phyloP scores from a whole-genome alignment of 1,140 invertebrate genomes.

The Aphaenogaster floridana region DNA sequence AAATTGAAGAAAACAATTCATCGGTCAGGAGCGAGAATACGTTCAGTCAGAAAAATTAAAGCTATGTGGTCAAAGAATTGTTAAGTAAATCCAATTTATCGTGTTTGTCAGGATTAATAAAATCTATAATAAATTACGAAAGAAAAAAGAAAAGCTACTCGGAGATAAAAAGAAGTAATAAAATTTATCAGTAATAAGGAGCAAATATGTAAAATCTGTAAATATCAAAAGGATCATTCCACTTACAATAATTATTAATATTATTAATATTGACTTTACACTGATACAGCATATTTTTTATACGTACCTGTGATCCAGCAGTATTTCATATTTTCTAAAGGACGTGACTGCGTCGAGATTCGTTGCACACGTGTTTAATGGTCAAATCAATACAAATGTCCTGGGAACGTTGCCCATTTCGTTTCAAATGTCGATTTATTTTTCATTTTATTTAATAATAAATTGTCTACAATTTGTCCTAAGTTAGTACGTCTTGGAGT shows the following conservation, averaged over 20 bases:
- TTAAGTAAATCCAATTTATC: no score
- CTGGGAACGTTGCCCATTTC: constrained; percentile 62
- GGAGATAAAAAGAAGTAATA: no score
- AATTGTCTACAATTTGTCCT: constrained; percentile 87
- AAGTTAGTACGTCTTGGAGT: constrained; percentile 86
- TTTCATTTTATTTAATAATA: constrained; percentile 86
- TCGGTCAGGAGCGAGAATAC: no score
- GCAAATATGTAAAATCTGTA: no score
- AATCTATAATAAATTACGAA: no score
- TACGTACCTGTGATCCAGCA: constrained; percentile 3
- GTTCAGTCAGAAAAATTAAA: no score
- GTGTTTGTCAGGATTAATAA: no score
- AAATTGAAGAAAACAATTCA: no score
- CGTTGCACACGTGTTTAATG: not conserved
- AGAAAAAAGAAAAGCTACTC: no score
- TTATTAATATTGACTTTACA: not conserved
- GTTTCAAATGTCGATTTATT: constrained; percentile 86
- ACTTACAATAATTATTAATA: not conserved
- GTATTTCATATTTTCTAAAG: not conserved
- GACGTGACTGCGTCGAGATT: not conserved
- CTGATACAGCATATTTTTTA: not conserved
- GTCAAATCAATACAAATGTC: constrained; percentile 48
- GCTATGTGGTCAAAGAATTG: no score
- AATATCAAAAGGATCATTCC: no score
- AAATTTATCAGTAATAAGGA: no score